Percentiles rank a stretch among this genome's conserved stretches.
phyloP scores from a whole-genome alignment of 64 coral and sea anemone species.

The Platygyra sinensis region DNA sequence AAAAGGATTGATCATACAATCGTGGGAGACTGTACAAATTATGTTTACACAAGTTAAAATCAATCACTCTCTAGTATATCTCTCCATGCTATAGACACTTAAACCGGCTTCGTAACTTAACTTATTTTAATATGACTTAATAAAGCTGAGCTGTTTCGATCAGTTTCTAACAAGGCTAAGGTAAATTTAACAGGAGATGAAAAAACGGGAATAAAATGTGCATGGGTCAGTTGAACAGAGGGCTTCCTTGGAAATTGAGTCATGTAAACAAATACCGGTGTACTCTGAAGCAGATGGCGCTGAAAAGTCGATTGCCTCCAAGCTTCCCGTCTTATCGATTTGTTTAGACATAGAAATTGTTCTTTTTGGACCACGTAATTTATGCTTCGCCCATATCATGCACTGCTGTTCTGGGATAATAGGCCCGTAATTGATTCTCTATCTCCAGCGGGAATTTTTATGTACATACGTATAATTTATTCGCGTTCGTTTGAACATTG shows the following conservation, averaged over 20 bases:
- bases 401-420: neutral
- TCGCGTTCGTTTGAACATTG: neutral
- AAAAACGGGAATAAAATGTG: neutral
- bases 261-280: slow-evolving; percentile 15
- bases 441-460: slow-evolving; percentile 6
- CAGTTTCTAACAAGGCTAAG: neutral
- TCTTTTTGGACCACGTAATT: neutral
- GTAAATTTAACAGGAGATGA: neutral
- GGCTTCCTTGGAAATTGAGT: slow-evolving; percentile 10
- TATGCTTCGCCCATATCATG: neutral
- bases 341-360: neutral
- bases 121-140: neutral
- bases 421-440: neutral
- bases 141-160: neutral
- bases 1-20: neutral
- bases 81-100: neutral
- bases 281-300: neutral
- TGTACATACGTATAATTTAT: slow-evolving; percentile 4
- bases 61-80: no score
- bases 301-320: neutral
- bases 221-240: neutral
- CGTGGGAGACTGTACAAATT: neutral
- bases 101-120: neutral
- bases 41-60: neutral
- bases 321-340: neutral